These are phyloP conservation scores for Mesocentrotus franciscanus DNA, from an alignment of 53 echinoderm and acorn worm genomes.

Conservation along the genomic window DNA sequence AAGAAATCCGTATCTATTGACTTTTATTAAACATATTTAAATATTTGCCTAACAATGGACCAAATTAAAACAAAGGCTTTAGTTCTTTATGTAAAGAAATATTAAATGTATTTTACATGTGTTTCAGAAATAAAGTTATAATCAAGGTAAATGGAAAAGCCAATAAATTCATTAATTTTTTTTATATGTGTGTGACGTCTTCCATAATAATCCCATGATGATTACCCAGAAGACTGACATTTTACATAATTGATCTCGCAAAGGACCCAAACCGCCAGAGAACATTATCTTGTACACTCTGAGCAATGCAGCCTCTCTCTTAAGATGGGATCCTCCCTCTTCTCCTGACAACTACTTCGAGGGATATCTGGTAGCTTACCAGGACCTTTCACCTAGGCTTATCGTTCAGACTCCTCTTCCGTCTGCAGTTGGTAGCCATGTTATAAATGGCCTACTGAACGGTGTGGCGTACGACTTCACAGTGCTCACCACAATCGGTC, in stretches of 20 bases:
- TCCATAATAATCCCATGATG: no score
- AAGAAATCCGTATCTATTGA: background rate
- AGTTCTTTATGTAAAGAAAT: no score
- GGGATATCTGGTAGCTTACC: background rate
- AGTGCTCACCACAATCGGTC: constrained; percentile 41
- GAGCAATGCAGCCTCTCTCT: background rate
- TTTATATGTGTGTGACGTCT: no score
- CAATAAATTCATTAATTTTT: no score
- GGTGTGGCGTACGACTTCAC: constrained; percentile 13
- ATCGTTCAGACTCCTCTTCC: background rate
- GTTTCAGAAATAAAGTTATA: no score
- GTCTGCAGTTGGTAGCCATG: background rate
- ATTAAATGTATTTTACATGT: no score
- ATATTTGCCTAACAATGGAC: background rate
- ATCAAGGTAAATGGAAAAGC: no score
- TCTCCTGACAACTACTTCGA: constrained; percentile 39
- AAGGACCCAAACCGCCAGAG: constrained; percentile 49
- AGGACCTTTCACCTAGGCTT: background rate
- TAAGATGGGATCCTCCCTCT: constrained; percentile 47
- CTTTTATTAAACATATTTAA: no score
- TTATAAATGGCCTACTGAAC: background rate
- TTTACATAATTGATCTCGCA: background rate
- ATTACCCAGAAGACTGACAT: background rate
- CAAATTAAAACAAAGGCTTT: background rate
- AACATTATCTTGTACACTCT: constrained; percentile 31